These are phyloP conservation scores for Miichthys miiuy DNA, from an alignment of 2,797 vertebrate genomes.

Conservation along the genomic window DNA sequence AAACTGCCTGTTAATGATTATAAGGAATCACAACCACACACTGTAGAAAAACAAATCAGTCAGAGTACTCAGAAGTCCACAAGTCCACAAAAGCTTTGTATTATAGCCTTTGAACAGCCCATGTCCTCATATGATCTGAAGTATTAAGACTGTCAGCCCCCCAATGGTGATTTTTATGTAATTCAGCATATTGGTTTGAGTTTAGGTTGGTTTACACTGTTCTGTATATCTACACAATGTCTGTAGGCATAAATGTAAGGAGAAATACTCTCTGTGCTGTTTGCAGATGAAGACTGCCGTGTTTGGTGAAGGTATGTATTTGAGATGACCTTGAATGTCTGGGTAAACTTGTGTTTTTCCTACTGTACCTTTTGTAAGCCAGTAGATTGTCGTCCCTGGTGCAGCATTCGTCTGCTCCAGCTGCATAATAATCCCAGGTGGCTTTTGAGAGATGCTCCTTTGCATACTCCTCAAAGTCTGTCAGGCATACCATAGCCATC, in stretches of 20 bases:
- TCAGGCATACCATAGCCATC: slow-evolving; percentile 93
- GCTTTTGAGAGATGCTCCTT: slow-evolving; percentile 90
- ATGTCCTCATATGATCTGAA: background rate
- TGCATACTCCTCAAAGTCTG: slow-evolving; percentile 92
- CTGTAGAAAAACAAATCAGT: slow-evolving; percentile 9
- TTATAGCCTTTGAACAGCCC: background rate
- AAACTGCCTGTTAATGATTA: slow-evolving; percentile 37
- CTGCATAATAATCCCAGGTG: slow-evolving; percentile 93
- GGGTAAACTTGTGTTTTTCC: background rate
- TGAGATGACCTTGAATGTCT: slow-evolving; percentile 2
- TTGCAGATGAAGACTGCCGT: background rate
- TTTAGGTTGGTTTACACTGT: background rate
- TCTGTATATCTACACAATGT: background rate
- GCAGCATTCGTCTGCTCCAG: slow-evolving; percentile 91
- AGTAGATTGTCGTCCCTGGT: slow-evolving; percentile 92
- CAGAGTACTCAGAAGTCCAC: slow-evolving; percentile 33
- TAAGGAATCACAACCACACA: slow-evolving; percentile 3
- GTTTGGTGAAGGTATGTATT: background rate
- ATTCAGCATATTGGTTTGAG: background rate
- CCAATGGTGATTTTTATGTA: background rate
- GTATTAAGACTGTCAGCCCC: background rate
- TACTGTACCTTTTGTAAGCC: slow-evolving; percentile 90
- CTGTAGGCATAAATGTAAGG: no score
- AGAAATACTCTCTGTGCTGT: background rate
- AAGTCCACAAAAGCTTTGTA: slow-evolving; percentile 17